Evolutionary conservation across 2,113 vertebrate genomes (phyloP).

Genomic region (Oncorhynchus kisutch): DNA sequence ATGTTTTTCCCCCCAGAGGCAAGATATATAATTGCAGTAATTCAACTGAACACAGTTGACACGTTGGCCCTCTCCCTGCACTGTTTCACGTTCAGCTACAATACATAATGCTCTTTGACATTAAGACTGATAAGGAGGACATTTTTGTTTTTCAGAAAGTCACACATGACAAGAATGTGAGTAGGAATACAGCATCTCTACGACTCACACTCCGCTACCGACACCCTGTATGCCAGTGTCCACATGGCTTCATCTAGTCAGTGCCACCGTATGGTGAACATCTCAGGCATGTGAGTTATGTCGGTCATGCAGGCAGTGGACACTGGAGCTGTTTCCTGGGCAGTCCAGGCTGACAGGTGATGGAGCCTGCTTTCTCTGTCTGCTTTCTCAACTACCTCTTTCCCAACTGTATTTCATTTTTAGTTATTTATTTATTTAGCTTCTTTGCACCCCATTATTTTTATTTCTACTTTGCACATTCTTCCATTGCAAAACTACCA

Average conservation of each 20-base stretch:
- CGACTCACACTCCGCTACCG: background rate
- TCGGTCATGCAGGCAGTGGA: background rate
- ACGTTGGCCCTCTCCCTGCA: too few species aligned
- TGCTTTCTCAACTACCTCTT: too few species aligned
- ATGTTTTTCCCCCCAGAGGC: background rate
- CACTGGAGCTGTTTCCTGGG: conserved; percentile 5
- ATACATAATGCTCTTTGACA: background rate
- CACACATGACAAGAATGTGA: background rate
- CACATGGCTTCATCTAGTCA: conserved; percentile 27
- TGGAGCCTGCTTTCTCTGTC: background rate
- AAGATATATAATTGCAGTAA: too few species aligned
- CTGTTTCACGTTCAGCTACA: too few species aligned
- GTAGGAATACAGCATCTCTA: background rate
- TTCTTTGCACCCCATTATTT: too few species aligned
- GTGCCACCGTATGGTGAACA: conserved; percentile 22
- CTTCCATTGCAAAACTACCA: too few species aligned
- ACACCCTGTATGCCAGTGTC: background rate
- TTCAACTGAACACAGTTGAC: too few species aligned
- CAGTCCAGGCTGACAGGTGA: conserved; percentile 2
- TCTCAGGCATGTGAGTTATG: conserved; percentile 34
- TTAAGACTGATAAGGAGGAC: background rate
- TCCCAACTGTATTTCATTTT: too few species aligned
- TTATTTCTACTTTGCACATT: too few species aligned
- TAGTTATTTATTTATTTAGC: too few species aligned
- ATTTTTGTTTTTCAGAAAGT: background rate